Evolutionary conservation across 2,888 invertebrate species (phyloP).

Genomic region (Nasonovia ribisnigri): DNA sequence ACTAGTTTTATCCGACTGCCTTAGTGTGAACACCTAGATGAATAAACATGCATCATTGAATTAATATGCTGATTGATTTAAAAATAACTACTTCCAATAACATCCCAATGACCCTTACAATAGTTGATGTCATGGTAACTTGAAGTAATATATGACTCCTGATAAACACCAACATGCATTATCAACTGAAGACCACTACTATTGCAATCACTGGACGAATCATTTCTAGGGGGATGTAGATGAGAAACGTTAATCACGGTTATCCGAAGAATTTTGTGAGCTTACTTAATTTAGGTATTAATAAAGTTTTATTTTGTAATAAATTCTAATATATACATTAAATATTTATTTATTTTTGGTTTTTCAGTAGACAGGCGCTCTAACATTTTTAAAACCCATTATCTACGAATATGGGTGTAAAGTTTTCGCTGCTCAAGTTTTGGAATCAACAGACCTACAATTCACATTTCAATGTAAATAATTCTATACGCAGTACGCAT

Average conservation of each 20-base stretch:
- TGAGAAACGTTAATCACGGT: not conserved
- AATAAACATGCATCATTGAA: not conserved
- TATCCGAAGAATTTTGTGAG: not conserved
- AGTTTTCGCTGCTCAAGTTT: not conserved
- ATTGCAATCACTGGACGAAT: not conserved
- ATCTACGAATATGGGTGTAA: not conserved
- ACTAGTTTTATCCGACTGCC: no score
- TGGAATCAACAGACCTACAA: not conserved
- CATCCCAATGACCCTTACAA: not conserved
- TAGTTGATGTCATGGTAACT: not conserved
- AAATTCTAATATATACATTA: not conserved
- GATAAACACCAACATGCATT: not conserved
- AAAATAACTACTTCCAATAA: not conserved
- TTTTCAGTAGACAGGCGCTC: not conserved
- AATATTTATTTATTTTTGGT: not conserved
- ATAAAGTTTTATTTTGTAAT: not conserved
- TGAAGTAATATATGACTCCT: not conserved
- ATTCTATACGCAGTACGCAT: not conserved
- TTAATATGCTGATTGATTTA: not conserved
- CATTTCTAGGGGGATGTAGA: not conserved
- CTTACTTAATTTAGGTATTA: not conserved
- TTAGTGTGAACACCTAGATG: not conserved
- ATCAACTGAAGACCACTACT: not conserved
- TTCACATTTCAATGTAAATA: not conserved
- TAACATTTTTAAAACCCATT: not conserved